Evolutionary conservation across 2,797 vertebrate species (phyloP), one percentile per base, ranked within the genome.

Genomic region (Mareca strepera): DNA sequence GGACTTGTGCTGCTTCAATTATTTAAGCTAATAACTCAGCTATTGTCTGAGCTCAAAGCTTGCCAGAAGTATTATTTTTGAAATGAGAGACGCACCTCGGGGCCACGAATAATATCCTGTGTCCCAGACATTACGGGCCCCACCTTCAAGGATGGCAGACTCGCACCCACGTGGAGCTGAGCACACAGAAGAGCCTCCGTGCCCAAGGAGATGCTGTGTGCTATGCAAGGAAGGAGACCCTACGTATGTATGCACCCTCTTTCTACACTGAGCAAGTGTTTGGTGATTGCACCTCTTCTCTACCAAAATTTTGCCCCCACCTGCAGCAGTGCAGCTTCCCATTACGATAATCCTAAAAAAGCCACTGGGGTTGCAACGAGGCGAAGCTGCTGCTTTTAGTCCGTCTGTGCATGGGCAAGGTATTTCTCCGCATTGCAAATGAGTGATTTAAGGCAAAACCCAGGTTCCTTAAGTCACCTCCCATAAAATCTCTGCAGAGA

Each of bases 361-460:
- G 50, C 11, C 9, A 5, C 28, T 9, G 28, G 35, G 14, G 50
- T 41, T 39, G 28, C 60, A 33, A 26, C 8, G 37, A 55, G 55
- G 50, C 10, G 21, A 53, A 78, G 48, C 31, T 43, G 25, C 31
- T 11, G 31, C 23, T 23, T 25, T 55, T 33, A 12, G 22, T 31
- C 35, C 12, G 2, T 73, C 5, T 39, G 7, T 76, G 50, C 56
- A 56, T 29, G 11, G 41, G 21, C 44, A 74, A 69, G 86, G 50
- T 79, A 58, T 52, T 41, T 58, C 78, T 66, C 52, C 83, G 29
- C 23, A 87, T 44, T 63, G 55, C 4, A 76, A 89, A 91, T 88
- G 17, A 94, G 35, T 88, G 70, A 90, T 77, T 92, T 92, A 92
- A 91, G 58, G 41, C 41, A 85, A 56, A 46, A 75, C 29, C 26